phyloP scores from a whole-genome alignment of 1,140 invertebrate genomes.

The Gryllus bimaculatus region DNA sequence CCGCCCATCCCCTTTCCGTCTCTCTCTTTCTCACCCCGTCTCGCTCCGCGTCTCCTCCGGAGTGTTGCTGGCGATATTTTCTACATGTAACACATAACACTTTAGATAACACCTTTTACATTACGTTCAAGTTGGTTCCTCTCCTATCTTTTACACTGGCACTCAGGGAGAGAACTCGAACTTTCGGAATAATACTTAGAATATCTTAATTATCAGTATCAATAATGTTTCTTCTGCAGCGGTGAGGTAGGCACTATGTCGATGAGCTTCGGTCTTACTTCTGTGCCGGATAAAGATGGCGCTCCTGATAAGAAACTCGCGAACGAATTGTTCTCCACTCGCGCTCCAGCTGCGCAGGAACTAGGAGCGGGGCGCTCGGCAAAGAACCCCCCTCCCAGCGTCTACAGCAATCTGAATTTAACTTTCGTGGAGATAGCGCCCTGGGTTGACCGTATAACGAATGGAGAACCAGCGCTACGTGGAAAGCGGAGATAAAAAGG shows the following conservation, averaged over 20 bases:
- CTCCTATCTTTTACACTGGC: not conserved
- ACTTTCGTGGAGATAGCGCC: not conserved
- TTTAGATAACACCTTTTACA: slow-evolving; percentile 5
- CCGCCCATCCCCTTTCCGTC: not conserved
- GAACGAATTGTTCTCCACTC: not conserved
- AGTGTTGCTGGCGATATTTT: not conserved
- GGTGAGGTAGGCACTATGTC: not conserved
- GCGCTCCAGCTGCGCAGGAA: not conserved
- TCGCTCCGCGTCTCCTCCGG: not conserved
- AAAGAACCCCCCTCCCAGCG: not conserved
- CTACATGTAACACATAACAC: not conserved
- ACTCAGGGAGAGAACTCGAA: not conserved
- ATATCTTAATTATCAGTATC: slow-evolving; percentile 6
- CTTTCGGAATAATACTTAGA: not conserved
- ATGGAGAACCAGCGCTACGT: not conserved
- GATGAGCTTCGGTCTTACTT: not conserved
- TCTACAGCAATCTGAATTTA: slow-evolving; percentile 1
- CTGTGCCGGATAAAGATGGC: not conserved
- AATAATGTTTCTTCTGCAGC: not conserved
- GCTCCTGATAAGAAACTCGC: not conserved
- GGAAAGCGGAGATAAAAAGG: not conserved
- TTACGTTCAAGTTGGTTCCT: not conserved
- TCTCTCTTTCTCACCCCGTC: not conserved
- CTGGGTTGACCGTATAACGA: not conserved
- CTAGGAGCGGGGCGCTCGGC: not conserved